phyloP scores from a whole-genome alignment of 2,113 vertebrate species.

The Rhinolophus sinicus region DNA sequence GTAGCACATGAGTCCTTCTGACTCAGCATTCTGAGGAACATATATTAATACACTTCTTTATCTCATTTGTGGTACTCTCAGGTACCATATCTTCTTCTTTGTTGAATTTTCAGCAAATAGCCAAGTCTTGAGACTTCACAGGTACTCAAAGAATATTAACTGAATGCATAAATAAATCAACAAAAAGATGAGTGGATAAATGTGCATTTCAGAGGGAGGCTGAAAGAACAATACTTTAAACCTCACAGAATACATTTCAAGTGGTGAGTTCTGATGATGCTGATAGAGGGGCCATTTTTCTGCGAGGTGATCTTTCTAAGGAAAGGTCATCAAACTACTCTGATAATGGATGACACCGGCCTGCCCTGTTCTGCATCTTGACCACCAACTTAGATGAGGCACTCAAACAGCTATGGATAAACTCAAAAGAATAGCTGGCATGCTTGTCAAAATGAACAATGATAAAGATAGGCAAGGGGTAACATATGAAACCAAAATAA shows the following conservation, averaged over 20 bases:
- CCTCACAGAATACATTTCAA: not conserved
- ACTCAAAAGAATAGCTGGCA: not conserved
- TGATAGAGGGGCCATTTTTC: not conserved
- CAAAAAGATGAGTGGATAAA: not conserved
- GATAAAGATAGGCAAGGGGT: not conserved
- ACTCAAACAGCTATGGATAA: not conserved
- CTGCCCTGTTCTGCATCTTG: not conserved
- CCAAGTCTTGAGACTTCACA: not conserved
- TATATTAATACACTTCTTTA: not conserved
- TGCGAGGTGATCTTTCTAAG: not conserved
- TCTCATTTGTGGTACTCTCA: not conserved
- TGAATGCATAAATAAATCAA: not conserved
- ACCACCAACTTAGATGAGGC: not conserved
- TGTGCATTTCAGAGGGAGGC: not conserved
- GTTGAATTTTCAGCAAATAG: not conserved
- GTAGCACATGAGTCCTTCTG: not conserved
- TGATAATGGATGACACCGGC: not conserved
- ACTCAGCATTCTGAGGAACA: not conserved
- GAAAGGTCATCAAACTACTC: not conserved
- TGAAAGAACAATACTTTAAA: not conserved
- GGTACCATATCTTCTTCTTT: not conserved
- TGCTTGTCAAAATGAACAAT: not conserved
- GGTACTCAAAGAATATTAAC: not conserved
- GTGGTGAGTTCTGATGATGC: not conserved
- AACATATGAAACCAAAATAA: not conserved